Base-by-base conservation (phyloP, 1,140 invertebrate species). In the Streblospio benedicti region DNA sequence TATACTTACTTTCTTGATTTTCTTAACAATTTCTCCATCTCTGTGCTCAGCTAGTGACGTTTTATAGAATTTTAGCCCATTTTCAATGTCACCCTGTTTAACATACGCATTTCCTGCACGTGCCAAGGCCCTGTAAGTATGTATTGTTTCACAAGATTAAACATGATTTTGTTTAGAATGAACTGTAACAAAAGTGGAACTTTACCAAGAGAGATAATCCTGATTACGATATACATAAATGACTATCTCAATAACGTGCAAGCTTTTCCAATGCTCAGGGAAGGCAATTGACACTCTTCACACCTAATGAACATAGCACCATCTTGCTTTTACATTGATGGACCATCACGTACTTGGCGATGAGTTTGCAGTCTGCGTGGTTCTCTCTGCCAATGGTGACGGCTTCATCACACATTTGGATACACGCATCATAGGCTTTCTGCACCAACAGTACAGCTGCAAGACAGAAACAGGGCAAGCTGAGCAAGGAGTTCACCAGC, bases 41-140 rank as follows among this genome's bases (percentile, higher is more conserved):
- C 97, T 83, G 76, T 97, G 91, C 77, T 99, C 96, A 0, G 93
- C 93, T 82, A 99, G 85, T 12, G 93, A 92, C 77, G 98, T 98
- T 75, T 97, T 93, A 72, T 86, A 97, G 72, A 86, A 94, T 18
- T 84, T 85, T 75, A 95, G 91, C 0, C 95, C 93, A 67, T 89
- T 85, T 64, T 87, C 85, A 74, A 86, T 89, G 69, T 97, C 85
- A 65, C 87, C 76, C 53, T 75, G 65, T 67, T 83, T 83, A n/a
- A 73, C 32, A 65, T 81, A 81, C 9, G 83, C 79, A 68, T 77
- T 81, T 25, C 79, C 84, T 55, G 79, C 77, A 60, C 83, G 71
- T 27, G 79, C 76, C 61, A 78, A 76, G n/a, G 83, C 82, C 64
- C 81, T 83, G 65, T 45, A 76, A 70, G 57, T 50, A 43, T 14